Evolutionary conservation across 2,797 vertebrate genomes (phyloP).

Genomic region (Ctenochaetus hawaiiensis): DNA sequence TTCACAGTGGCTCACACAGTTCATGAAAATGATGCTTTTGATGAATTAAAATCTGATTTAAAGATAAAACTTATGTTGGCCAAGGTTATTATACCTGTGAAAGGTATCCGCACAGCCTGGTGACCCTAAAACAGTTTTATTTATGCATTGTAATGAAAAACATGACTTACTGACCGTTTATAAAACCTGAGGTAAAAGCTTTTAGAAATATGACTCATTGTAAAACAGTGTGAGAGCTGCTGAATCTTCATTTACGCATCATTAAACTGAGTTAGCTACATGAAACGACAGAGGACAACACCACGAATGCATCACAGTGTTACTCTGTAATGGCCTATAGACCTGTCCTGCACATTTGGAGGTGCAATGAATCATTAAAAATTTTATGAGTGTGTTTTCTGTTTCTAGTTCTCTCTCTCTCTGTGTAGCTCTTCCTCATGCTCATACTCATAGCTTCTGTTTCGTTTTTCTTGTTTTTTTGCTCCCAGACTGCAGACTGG

Average conservation of each 20-base stretch:
- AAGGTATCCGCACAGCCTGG: constrained; percentile 5
- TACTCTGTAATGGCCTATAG: not conserved
- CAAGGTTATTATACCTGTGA: not conserved
- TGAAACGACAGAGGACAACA: not conserved
- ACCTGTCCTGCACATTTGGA: constrained; percentile 2
- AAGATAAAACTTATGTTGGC: not conserved
- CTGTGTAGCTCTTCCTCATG: constrained; percentile 1
- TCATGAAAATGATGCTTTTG: not conserved
- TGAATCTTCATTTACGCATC: constrained; percentile 8
- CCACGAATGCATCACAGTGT: constrained; percentile 6
- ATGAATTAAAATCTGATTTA: not conserved
- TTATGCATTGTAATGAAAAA: not conserved
- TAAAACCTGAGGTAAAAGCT: not conserved
- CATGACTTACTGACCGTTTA: not conserved
- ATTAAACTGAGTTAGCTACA: not conserved
- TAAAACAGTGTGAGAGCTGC: constrained; percentile 2
- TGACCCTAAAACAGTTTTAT: not conserved
- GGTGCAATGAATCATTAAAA: constrained; percentile 20
- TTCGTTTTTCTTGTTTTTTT: constrained; percentile 22
- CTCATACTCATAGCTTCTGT: constrained; percentile 15
- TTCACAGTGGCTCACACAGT: not conserved
- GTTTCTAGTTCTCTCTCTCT: not conserved
- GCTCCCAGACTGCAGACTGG: constrained; percentile 79
- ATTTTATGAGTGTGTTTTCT: constrained; percentile 15
- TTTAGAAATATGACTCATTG: not conserved